Base-by-base conservation (phyloP, 2,888 invertebrate genomes). In the Salticus scenicus region DNA sequence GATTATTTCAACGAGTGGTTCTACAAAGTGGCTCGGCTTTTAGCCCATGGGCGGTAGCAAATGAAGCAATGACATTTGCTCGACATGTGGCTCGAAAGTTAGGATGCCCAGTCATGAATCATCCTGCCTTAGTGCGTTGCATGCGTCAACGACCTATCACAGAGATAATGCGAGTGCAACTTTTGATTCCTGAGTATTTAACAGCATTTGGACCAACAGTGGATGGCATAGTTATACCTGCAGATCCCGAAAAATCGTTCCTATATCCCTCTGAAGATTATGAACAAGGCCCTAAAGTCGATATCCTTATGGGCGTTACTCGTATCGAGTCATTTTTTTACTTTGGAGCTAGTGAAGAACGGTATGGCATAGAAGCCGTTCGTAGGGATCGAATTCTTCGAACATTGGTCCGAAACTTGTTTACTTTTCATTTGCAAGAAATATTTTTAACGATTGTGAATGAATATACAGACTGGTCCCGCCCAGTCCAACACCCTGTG, bases 401-500 rank as follows among this genome's bases (percentile, higher is more conserved):
- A 88, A 96, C 96, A 7, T 94, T 95, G 91, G 95, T 97, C 57
- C 93, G 97, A 89, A 97, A 97, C 92, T 94, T 96, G 85, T 97
- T 95, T 92, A 94, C 95, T 87, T 97, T 94, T 92, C 97, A 97
- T 91, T 93, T 96, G 89, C 89, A 89, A 85, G 89, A 89, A 76
- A 89, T 89, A 17, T 89, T 89, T 71, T 75, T 89, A 91, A 97
- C 98, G 88, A 96, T 98, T 89, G 95, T 96, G 89, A 97, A 98
- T 92, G 97, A 98, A 91, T 98, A 98, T 91, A 98, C 97, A 8
- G 97, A 98, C 91, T 98, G 98, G 98, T 96, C 96, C 91, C 92
- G 95, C 88, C 96, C 97, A 0, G 88, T 88, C 17, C 89, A 89
- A 14, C 91, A 92, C 87, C 91, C 91, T 24, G 90, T 91, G 71